Percentiles rank a stretch among this genome's conserved stretches.
These are phyloP conservation scores for Chymomyza caudatula DNA, from an alignment of 2,888 invertebrate species.

Conservation along the genomic window DNA sequence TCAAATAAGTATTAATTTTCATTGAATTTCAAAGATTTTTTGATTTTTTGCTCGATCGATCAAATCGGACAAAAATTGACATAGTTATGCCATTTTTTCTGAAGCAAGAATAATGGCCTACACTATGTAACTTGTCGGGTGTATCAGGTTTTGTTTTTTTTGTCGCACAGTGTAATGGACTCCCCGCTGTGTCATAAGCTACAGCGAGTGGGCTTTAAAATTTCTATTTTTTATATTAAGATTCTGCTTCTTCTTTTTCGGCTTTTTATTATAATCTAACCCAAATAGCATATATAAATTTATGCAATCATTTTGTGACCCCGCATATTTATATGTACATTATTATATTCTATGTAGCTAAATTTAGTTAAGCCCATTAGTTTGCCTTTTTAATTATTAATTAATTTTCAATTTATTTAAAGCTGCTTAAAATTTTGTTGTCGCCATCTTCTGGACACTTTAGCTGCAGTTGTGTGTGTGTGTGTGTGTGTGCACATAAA, in stretches of 20 bases:
- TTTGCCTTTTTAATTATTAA: conserved; percentile 56
- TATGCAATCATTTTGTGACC: not conserved
- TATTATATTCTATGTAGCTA: not conserved
- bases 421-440: conserved; percentile 39
- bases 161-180: no score
- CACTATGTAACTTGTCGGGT: no score
- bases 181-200: not conserved
- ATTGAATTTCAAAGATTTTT: no score
- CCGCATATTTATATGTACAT: not conserved
- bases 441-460: conserved; percentile 14
- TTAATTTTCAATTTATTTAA: conserved; percentile 54
- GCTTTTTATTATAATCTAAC: not conserved
- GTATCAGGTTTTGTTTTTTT: not conserved
- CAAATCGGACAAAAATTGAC: no score
- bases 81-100: no score
- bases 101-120: no score
- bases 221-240: not conserved
- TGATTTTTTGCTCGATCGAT: no score
- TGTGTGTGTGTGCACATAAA: conserved; percentile 40
- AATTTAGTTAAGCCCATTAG: conserved; percentile 28
- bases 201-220: not conserved
- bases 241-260: not conserved
- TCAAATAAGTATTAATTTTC: no score
- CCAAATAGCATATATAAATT: not conserved
- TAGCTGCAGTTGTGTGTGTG: conserved; percentile 20